Percentiles rank a stretch among this genome's conserved stretches.
These are phyloP conservation scores for Vannuccia rotundouncinata DNA, from an alignment of 2,888 invertebrate species.

Conservation along the genomic window DNA sequence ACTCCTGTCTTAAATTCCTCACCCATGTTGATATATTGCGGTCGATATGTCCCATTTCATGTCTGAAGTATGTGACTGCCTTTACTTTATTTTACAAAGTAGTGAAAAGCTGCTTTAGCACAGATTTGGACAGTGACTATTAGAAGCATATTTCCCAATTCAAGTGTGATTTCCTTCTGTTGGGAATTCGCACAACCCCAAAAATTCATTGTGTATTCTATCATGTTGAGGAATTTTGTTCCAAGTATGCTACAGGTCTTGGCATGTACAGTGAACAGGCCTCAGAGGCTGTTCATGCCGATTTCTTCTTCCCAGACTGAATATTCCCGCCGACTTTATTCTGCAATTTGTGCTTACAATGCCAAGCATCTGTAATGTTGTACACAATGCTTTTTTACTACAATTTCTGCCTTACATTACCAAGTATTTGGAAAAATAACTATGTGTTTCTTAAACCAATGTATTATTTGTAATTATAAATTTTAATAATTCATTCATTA, in stretches of 20 bases:
- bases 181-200: constrained; percentile 28
- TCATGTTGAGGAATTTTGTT: constrained; percentile 28
- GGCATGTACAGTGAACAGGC: constrained; percentile 24
- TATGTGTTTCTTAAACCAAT: constrained; percentile 23
- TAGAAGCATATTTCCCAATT: constrained; percentile 28
- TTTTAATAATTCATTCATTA: constrained; percentile 23
- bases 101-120: constrained; percentile 26
- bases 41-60: not conserved
- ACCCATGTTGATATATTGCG: not conserved
- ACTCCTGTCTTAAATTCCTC: constrained; percentile 13
- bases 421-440: constrained; percentile 23
- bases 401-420: constrained; percentile 23
- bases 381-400: constrained; percentile 14
- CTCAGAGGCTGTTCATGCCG: constrained; percentile 25
- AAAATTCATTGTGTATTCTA: constrained; percentile 32
- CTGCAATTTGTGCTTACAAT: constrained; percentile 23
- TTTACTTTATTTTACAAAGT: constrained; percentile 24
- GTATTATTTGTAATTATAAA: constrained; percentile 17
- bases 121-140: constrained; percentile 24
- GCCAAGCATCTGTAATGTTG: constrained; percentile 23
- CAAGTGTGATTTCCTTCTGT: constrained; percentile 16
- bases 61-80: constrained; percentile 16
- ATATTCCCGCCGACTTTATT: constrained; percentile 23
- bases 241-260: constrained; percentile 13
- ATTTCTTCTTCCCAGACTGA: constrained; percentile 25